Conservation (phyloP, 2,113 vertebrate species). For the Labeo rohita region DNA sequence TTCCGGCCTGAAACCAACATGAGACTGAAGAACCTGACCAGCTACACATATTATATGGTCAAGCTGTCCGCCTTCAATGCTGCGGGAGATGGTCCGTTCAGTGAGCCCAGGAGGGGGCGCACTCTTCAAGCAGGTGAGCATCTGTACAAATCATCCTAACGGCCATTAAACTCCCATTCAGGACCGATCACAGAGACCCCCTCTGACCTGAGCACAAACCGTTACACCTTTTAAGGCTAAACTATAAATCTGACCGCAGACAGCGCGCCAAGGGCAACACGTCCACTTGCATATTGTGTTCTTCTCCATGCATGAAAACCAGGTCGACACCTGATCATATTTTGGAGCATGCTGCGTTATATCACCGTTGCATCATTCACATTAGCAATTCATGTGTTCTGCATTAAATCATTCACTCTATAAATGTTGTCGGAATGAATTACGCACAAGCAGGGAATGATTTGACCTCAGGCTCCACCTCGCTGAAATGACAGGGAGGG, state of each 20-base stretch:
- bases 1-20: constrained; percentile 86
- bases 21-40: constrained; percentile 89
- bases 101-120: constrained; percentile 81
- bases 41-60: constrained; percentile 87
- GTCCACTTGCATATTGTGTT: background rate
- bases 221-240: constrained; percentile 18
- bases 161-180: background rate
- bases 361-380: constrained; percentile 30
- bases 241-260: constrained; percentile 18
- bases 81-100: constrained; percentile 88
- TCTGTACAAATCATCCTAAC: background rate
- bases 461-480: constrained; percentile 50
- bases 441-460: constrained; percentile 24
- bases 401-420: constrained; percentile 41
- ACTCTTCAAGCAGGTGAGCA: constrained; percentile 87
- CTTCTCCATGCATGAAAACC: constrained; percentile 30
- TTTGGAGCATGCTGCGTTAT: constrained; percentile 2
- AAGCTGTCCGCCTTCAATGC: constrained; percentile 91
- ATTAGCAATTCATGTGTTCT: constrained; percentile 49
- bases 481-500: constrained; percentile 8
- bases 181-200: background rate
- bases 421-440: constrained; percentile 44
- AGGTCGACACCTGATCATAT: constrained; percentile 31
- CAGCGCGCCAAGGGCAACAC: background rate
- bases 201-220: constrained; percentile 1